Conservation (phyloP, 2,888 invertebrate genomes). For the Neria commutata region DNA sequence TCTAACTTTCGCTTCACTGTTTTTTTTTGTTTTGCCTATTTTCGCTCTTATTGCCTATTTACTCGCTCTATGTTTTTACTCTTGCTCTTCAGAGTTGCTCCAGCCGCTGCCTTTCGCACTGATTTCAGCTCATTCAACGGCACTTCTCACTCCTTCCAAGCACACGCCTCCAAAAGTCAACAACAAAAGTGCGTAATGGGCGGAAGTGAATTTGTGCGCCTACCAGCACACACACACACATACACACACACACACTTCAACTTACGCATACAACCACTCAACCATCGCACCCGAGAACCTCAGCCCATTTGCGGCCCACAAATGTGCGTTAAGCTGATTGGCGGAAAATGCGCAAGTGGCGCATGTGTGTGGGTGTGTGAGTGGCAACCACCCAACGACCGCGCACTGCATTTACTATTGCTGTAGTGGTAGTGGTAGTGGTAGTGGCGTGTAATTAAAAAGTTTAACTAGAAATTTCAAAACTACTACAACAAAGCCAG, state of each 20-base stretch:
- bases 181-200: constrained; percentile 50
- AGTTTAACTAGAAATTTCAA: too few species aligned
- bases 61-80: not conserved
- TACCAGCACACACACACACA: constrained; percentile 14
- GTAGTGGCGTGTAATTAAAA: too few species aligned
- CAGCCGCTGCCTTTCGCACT: not conserved
- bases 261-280: too few species aligned
- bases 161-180: constrained; percentile 39
- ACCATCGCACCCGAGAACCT: too few species aligned
- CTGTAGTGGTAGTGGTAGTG: too few species aligned
- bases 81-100: too few species aligned
- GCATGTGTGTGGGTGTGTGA: constrained; percentile 11
- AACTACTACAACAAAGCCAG: too few species aligned
- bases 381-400: too few species aligned
- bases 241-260: constrained; percentile 15
- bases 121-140: too few species aligned
- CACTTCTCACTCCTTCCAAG: constrained; percentile 31
- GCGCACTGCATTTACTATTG: too few species aligned
- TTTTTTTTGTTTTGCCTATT: not conserved
- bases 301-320: constrained; percentile 20
- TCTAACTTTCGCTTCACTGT: not conserved
- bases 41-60: not conserved
- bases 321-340: constrained; percentile 57
- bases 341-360: constrained; percentile 41
- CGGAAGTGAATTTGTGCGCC: too few species aligned